phyloP scores from a whole-genome alignment of 2,888 invertebrate species.

The Ochropleura plecta region DNA sequence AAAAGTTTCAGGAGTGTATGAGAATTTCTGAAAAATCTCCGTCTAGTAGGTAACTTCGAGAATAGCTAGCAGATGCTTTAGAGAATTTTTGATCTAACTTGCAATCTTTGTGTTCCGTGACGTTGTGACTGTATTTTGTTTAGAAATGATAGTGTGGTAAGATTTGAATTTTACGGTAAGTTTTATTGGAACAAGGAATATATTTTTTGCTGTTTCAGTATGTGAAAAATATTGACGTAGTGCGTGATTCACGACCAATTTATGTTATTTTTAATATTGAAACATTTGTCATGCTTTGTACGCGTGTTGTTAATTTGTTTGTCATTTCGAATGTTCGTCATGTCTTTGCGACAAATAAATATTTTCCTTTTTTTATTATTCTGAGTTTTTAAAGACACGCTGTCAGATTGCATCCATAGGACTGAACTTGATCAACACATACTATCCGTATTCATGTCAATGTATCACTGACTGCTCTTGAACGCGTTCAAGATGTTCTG shows the following conservation, averaged over 20 bases:
- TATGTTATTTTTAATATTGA: no score
- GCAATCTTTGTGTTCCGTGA: conserved; percentile 27
- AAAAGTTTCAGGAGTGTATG: conserved; percentile 48
- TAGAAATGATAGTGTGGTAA: neutral
- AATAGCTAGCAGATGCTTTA: conserved; percentile 41
- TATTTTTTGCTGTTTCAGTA: neutral
- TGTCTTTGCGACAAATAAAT: no score
- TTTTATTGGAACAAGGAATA: neutral
- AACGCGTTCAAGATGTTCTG: neutral
- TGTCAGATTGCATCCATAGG: neutral
- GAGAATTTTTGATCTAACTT: conserved; percentile 41
- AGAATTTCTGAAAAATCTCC: conserved; percentile 60
- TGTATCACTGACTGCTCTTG: neutral
- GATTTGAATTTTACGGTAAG: neutral
- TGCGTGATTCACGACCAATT: neutral
- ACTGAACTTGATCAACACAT: neutral
- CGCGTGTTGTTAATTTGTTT: no score
- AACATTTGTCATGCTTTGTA: no score
- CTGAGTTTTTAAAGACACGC: neutral
- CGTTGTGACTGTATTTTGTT: conserved; percentile 38
- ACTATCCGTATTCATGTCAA: neutral
- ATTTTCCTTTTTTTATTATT: no score
- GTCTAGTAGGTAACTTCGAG: conserved; percentile 50
- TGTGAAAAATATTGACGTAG: no score
- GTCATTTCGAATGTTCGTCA: no score